phyloP scores from a whole-genome alignment of 1,140 invertebrate genomes.

The Hylaeus volcanicus region DNA sequence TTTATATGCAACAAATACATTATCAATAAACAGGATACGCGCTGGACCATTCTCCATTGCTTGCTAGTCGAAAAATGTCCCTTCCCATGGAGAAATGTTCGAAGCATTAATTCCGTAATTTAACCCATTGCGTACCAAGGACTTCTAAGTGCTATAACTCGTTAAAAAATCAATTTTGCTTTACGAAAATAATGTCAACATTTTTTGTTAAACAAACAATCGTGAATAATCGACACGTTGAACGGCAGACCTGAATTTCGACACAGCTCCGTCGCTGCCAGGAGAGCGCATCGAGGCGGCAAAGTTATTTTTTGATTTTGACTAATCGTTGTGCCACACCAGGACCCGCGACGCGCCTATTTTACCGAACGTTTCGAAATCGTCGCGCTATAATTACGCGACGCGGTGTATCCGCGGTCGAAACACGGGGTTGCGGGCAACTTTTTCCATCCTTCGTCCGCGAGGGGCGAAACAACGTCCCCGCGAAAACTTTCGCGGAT shows the following conservation, averaged over 20 bases:
- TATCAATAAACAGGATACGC: constrained; percentile 1
- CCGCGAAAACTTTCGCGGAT: constrained; percentile 15
- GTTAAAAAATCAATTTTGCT: too few species aligned
- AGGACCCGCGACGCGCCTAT: not conserved
- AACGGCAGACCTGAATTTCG: constrained; percentile 35
- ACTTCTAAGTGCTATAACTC: too few species aligned
- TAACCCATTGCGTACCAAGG: too few species aligned
- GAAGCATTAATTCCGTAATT: not conserved
- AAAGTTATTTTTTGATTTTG: constrained; percentile 37
- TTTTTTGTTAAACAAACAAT: not conserved
- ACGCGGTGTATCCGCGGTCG: not conserved
- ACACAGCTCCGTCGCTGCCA: constrained; percentile 10
- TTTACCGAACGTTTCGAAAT: not conserved
- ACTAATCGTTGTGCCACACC: constrained; percentile 18
- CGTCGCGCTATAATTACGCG: not conserved
- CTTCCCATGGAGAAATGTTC: not conserved
- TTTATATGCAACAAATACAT: not conserved
- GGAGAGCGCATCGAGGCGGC: constrained; percentile 16
- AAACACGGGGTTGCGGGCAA: not conserved
- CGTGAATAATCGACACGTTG: constrained; percentile 42
- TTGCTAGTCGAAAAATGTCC: constrained; percentile 11
- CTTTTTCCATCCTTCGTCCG: not conserved
- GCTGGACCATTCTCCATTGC: not conserved
- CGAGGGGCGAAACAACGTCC: not conserved
- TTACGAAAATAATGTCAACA: too few species aligned